Percentiles rank a stretch among this genome's conserved stretches.
Conservation (phyloP, 2,888 invertebrate species). For the Idaea straminata region DNA sequence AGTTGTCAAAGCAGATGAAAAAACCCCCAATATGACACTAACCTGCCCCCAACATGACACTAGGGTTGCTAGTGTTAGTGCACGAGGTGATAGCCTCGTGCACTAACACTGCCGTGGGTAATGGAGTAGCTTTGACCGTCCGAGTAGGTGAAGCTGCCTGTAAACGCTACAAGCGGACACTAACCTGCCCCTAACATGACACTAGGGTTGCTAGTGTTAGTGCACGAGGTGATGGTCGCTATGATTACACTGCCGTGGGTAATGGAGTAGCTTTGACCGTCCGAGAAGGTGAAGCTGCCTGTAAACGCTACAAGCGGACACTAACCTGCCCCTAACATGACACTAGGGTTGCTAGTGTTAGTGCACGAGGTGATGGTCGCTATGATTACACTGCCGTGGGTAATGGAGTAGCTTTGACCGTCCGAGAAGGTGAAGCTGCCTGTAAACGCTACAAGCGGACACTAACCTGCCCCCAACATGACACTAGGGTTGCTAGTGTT, state of each 20-base stretch:
- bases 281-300: constrained; percentile 76
- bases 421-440: constrained; percentile 81
- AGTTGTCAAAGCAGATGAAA: too few relatives aligned
- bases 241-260: constrained; percentile 92
- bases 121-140: constrained; percentile 88
- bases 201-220: constrained; percentile 98
- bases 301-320: too few relatives aligned
- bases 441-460: too few relatives aligned
- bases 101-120: constrained; percentile 95
- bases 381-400: constrained; percentile 91
- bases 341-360: constrained; percentile 98
- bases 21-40: not conserved
- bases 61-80: constrained; percentile 98
- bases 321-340: constrained; percentile 93
- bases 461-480: constrained; percentile 90
- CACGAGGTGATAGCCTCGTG: constrained; percentile 97
- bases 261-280: constrained; percentile 87
- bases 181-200: constrained; percentile 95
- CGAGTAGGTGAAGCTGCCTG: constrained; percentile 70
- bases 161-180: too few relatives aligned
- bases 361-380: constrained; percentile 99
- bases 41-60: constrained; percentile 96
- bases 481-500: constrained; percentile 99
- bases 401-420: constrained; percentile 85
- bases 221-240: constrained; percentile 98